phyloP scores from a whole-genome alignment of 2,888 invertebrate species.

The Blera fallax region DNA sequence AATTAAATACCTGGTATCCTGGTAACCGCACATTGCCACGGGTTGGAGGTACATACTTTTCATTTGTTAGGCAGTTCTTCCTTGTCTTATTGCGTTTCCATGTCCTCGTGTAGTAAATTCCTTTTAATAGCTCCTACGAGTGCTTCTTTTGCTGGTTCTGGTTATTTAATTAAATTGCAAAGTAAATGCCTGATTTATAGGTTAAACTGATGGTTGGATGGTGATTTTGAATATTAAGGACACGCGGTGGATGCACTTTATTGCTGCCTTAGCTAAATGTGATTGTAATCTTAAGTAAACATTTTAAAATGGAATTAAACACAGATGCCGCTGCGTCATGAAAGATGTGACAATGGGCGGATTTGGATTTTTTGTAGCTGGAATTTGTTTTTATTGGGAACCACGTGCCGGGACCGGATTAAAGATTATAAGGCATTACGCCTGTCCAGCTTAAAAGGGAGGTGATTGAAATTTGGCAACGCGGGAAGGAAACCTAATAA shows the following conservation, averaged over 20 bases:
- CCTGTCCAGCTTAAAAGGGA: too few species aligned
- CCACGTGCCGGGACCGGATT: not conserved
- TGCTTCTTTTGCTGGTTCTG: not conserved
- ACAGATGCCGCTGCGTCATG: not conserved
- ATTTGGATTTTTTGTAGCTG: not conserved
- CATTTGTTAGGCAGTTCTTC: not conserved
- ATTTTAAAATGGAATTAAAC: slow-evolving; percentile 29
- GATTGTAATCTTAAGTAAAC: slow-evolving; percentile 32
- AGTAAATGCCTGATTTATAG: slow-evolving; percentile 32
- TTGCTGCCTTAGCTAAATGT: slow-evolving; percentile 20
- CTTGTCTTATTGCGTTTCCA: slow-evolving; percentile 10
- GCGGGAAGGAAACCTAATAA: too few species aligned
- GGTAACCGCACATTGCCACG: slow-evolving; percentile 42
- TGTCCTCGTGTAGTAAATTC: slow-evolving; percentile 13
- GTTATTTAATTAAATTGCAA: slow-evolving; percentile 34
- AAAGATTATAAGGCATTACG: not conserved
- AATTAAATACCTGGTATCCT: slow-evolving; percentile 59
- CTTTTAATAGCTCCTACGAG: slow-evolving; percentile 30
- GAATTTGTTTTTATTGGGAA: not conserved
- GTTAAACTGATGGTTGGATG: not conserved
- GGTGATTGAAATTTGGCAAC: not conserved
- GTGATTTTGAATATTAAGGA: slow-evolving; percentile 2
- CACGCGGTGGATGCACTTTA: slow-evolving; percentile 37
- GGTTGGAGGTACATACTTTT: not conserved
- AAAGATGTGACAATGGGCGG: not conserved